These are phyloP conservation scores for Gastrophysa polygoni DNA, from an alignment of 2,888 invertebrate species.

Conservation along the genomic window DNA sequence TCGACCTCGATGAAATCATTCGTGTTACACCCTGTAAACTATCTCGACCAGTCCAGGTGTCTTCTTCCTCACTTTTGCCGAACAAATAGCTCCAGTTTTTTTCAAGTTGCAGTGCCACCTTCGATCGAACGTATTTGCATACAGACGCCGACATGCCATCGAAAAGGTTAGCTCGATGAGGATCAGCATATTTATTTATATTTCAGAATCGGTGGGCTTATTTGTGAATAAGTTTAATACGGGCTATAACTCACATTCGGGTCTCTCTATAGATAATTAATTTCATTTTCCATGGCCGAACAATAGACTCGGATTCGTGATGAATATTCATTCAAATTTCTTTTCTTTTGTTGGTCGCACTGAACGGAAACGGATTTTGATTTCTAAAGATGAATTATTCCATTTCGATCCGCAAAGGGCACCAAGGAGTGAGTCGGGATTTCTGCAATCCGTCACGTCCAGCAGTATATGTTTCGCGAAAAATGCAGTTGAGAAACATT, in stretches of 20 bases:
- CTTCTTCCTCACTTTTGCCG: slow-evolving; percentile 21
- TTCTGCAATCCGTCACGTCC: background rate
- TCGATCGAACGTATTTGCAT: slow-evolving; percentile 32
- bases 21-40: too few relatives aligned
- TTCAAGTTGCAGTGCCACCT: slow-evolving; percentile 26
- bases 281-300: slow-evolving; percentile 23
- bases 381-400: slow-evolving; percentile 5
- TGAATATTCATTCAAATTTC: slow-evolving; percentile 19
- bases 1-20: too few relatives aligned
- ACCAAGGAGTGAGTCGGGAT: background rate
- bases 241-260: slow-evolving; percentile 27
- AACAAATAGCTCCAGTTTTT: slow-evolving; percentile 22
- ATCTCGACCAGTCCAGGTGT: slow-evolving; percentile 27
- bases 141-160: slow-evolving; percentile 14
- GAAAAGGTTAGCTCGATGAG: slow-evolving; percentile 17
- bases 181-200: slow-evolving; percentile 34
- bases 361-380: slow-evolving; percentile 12
- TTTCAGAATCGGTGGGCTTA: slow-evolving; percentile 25
- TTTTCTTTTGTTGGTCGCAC: slow-evolving; percentile 10
- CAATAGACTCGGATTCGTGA: slow-evolving; percentile 13
- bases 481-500: too few relatives aligned
- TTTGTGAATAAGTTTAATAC: slow-evolving; percentile 28
- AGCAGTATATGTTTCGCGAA: background rate
- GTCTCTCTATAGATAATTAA: slow-evolving; percentile 26
- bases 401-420: background rate